These are phyloP conservation scores for Thecocarcelia acutangulata DNA, from an alignment of 2,888 invertebrate species.

Conservation along the genomic window DNA sequence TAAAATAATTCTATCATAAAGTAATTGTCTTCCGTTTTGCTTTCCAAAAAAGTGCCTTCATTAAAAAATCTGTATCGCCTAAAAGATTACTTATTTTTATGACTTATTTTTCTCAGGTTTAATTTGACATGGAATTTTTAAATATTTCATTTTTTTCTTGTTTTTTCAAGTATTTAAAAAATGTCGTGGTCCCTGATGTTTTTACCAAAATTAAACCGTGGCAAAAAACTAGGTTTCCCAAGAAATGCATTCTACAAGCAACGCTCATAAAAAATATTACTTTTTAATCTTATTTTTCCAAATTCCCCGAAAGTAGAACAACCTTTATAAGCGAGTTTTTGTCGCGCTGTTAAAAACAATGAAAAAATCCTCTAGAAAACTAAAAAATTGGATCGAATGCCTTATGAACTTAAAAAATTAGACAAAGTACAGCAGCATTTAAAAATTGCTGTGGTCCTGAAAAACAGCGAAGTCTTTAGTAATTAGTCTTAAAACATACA, in stretches of 20 bases:
- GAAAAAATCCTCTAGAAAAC: constrained; percentile 60
- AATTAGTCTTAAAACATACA: constrained; percentile 34
- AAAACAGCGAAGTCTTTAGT: constrained; percentile 9
- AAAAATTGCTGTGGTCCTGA: constrained; percentile 28
- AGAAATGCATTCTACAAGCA: constrained; percentile 39
- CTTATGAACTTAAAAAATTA: constrained; percentile 63
- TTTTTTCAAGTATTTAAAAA: constrained; percentile 29
- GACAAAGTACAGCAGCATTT: constrained; percentile 38
- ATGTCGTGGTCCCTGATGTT: constrained; percentile 44
- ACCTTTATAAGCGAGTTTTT: constrained; percentile 40
- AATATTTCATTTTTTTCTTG: background rate
- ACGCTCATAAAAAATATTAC: constrained; percentile 62
- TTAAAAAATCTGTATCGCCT: constrained; percentile 63
- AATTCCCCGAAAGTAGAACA: constrained; percentile 46
- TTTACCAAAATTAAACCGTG: constrained; percentile 43
- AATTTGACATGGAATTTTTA: constrained; percentile 40
- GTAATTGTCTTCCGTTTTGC: constrained; percentile 35
- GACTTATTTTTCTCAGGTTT: constrained; percentile 34
- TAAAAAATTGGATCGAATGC: constrained; percentile 68
- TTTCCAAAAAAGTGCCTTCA: constrained; percentile 55
- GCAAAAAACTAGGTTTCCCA: constrained; percentile 62
- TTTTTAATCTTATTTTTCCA: constrained; percentile 53
- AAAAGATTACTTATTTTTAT: constrained; percentile 59
- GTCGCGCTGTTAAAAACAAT: constrained; percentile 53
- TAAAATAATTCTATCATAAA: background rate